Conservation (phyloP, 30 jellyfish, hydroid and myxozoan species). For the Hydractinia symbiolongicarpus region DNA sequence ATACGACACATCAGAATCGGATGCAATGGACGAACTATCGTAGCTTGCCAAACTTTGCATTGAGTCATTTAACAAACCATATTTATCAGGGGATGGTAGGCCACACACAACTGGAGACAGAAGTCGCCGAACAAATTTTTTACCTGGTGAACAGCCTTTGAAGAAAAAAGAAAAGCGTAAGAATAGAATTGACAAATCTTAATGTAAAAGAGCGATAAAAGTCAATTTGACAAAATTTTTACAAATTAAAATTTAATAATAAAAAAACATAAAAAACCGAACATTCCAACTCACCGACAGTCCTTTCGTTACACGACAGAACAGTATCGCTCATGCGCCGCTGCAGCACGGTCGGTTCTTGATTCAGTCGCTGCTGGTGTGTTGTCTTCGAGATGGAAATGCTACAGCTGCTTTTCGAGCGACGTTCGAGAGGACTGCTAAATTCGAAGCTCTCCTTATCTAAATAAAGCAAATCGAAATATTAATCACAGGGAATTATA, state of each 20-base stretch:
- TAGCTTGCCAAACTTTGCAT: conserved; percentile 40
- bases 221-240: background rate
- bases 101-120: conserved; percentile 96
- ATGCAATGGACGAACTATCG: conserved; percentile 52
- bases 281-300: background rate
- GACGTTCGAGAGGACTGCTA: conserved; percentile 26
- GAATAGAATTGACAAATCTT: background rate
- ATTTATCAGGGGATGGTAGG: conserved; percentile 43
- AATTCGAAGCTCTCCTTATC: conserved; percentile 38
- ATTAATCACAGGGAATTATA: no score
- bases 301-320: conserved; percentile 30
- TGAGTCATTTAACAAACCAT: conserved; percentile 57
- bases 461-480: background rate
- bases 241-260: background rate
- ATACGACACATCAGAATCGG: conserved; percentile 55
- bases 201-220: background rate
- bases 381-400: conserved; percentile 60
- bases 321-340: conserved; percentile 90
- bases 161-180: background rate
- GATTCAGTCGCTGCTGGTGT: conserved; percentile 14
- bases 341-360: conserved; percentile 19
- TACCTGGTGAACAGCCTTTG: conserved; percentile 78
- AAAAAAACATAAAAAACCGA: background rate
- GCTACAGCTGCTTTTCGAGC: conserved; percentile 40
- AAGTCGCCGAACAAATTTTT: conserved; percentile 46